Conservation (phyloP, 2,113 vertebrate genomes). For the Edolisoma coerulescens region DNA sequence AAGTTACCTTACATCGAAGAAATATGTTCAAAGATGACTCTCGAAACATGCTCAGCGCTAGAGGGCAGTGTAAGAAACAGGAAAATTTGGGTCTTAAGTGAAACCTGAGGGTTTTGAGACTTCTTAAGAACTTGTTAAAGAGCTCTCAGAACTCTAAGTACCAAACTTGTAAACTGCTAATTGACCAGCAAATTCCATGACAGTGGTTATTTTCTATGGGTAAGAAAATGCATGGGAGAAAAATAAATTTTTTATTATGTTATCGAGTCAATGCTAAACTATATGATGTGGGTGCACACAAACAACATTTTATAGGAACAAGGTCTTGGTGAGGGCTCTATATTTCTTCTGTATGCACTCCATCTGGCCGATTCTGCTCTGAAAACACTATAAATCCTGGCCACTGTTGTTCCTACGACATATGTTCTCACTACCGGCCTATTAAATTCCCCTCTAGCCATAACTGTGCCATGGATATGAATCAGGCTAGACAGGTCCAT, state of each 20-base stretch:
- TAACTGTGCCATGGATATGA: not conserved
- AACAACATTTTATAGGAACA: not conserved
- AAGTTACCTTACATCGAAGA: not conserved
- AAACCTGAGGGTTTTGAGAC: not conserved
- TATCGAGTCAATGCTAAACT: not conserved
- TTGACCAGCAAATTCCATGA: not conserved
- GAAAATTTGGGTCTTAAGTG: not conserved
- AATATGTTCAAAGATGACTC: not conserved
- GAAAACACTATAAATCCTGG: not conserved
- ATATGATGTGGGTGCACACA: not conserved
- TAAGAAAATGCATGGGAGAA: not conserved
- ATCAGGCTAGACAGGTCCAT: not conserved
- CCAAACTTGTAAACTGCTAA: not conserved
- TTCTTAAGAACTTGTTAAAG: not conserved
- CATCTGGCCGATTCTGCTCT: not conserved
- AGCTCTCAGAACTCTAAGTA: not conserved
- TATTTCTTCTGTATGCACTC: not conserved
- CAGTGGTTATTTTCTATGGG: not conserved
- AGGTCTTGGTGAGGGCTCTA: not conserved
- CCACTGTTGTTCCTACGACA: not conserved
- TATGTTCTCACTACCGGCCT: not conserved
- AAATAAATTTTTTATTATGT: not conserved
- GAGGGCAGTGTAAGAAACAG: constrained; percentile 6
- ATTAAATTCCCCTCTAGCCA: not conserved
- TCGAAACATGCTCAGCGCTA: not conserved